phyloP scores from a whole-genome alignment of 2,888 invertebrate genomes.

The Oscheius myriophilus region DNA sequence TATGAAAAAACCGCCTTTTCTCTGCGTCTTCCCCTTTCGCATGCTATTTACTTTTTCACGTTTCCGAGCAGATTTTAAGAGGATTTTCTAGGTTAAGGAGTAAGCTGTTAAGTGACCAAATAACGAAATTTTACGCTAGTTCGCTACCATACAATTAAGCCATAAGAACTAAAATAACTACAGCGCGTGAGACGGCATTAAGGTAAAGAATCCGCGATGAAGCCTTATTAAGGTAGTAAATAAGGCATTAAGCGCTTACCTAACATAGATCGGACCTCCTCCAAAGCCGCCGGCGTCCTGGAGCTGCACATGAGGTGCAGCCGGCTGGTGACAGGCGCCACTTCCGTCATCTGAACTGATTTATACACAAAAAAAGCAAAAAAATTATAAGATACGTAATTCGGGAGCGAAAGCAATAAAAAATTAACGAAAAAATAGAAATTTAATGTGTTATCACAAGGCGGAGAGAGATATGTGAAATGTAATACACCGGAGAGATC shows the following conservation, averaged over 20 bases:
- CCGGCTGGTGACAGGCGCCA: neutral
- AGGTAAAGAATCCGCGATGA: no score
- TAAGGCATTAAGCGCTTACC: neutral
- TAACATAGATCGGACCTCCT: neutral
- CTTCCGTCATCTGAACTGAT: conserved; percentile 2
- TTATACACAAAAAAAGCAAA: neutral
- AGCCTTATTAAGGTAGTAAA: neutral
- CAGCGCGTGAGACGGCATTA: no score
- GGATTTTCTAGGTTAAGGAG: no score
- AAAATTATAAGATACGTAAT: neutral
- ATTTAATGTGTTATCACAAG: neutral
- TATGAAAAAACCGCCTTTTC: no score
- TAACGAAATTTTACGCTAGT: no score
- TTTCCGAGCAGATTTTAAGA: no score
- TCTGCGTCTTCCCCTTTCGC: no score
- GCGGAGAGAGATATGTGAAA: neutral
- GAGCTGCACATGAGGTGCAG: conserved; percentile 1
- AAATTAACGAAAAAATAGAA: neutral
- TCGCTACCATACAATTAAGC: no score
- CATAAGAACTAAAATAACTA: no score
- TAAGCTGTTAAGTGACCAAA: no score
- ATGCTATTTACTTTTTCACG: no score
- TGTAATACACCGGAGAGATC: neutral
- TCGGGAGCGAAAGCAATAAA: neutral
- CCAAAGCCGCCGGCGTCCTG: conserved; percentile 1